Conservation (phyloP, 2,888 invertebrate species). For the Drosophila ochracea region DNA sequence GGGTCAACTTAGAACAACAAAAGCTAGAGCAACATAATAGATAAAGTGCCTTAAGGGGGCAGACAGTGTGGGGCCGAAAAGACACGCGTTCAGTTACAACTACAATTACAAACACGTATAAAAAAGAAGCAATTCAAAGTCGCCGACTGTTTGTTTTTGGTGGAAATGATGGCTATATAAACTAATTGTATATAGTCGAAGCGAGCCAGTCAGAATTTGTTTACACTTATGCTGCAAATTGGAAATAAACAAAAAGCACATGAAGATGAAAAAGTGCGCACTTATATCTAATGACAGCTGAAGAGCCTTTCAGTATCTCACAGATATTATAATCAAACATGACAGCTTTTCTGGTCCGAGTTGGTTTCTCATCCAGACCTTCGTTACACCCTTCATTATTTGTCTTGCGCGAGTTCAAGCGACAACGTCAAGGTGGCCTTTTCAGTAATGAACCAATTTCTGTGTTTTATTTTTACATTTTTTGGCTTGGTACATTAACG, state of each 20-base stretch:
- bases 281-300: constrained; percentile 31
- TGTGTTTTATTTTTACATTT: constrained; percentile 66
- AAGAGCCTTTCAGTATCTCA: constrained; percentile 25
- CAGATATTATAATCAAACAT: constrained; percentile 16
- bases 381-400: constrained; percentile 74
- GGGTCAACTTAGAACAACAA: constrained; percentile 35
- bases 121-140: constrained; percentile 33
- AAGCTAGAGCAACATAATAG: constrained; percentile 1
- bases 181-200: constrained; percentile 31
- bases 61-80: constrained; percentile 30
- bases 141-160: constrained; percentile 3
- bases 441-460: constrained; percentile 78
- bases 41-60: constrained; percentile 12
- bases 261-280: constrained; percentile 30
- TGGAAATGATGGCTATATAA: constrained; percentile 34
- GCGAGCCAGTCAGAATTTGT: constrained; percentile 36
- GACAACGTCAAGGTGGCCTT: constrained; percentile 76
- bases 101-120: constrained; percentile 23
- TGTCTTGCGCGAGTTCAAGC: constrained; percentile 76
- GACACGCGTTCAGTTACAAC: constrained; percentile 35
- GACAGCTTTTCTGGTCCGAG: neutral
- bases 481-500: constrained; percentile 63
- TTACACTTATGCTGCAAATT: constrained; percentile 44
- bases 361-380: constrained; percentile 45
- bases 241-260: constrained; percentile 38